These are phyloP conservation scores for Epizoanthus rinbou DNA, from an alignment of 92 coral and sea anemone genomes.

Conservation along the genomic window DNA sequence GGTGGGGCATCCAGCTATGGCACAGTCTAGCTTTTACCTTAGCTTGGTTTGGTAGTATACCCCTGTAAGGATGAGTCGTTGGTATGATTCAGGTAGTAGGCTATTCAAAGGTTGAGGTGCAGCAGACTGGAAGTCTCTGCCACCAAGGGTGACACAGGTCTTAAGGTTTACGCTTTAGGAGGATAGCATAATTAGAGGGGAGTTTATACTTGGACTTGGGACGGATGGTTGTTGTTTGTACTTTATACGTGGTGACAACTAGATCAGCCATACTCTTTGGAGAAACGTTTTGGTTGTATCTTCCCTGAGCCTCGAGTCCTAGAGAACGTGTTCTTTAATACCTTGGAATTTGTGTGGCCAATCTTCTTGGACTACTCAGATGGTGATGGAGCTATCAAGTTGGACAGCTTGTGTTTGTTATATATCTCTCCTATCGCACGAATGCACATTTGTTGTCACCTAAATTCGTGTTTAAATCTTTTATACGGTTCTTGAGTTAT, in stretches of 20 bases:
- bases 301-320: not conserved
- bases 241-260: slow-evolving; percentile 8
- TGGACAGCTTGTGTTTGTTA: not conserved
- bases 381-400: not conserved
- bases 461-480: not conserved
- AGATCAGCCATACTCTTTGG: slow-evolving; percentile 32
- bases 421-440: not conserved
- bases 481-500: not conserved
- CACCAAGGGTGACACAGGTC: no score
- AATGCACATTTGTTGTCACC: not conserved
- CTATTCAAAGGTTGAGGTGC: no score
- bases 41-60: no score
- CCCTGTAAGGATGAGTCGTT: no score
- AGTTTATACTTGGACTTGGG: no score
- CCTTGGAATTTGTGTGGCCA: slow-evolving; percentile 1
- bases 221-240: slow-evolving; percentile 14
- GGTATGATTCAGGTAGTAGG: no score
- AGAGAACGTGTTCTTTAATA: slow-evolving; percentile 2
- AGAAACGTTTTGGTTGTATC: not conserved
- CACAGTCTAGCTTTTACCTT: no score
- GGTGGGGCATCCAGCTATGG: no score
- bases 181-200: no score
- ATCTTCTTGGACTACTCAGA: slow-evolving; percentile 7
- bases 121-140: no score
- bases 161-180: no score